These are phyloP conservation scores for Tychaedon coryphoeus DNA, from an alignment of 2,113 vertebrate species.

Conservation along the genomic window DNA sequence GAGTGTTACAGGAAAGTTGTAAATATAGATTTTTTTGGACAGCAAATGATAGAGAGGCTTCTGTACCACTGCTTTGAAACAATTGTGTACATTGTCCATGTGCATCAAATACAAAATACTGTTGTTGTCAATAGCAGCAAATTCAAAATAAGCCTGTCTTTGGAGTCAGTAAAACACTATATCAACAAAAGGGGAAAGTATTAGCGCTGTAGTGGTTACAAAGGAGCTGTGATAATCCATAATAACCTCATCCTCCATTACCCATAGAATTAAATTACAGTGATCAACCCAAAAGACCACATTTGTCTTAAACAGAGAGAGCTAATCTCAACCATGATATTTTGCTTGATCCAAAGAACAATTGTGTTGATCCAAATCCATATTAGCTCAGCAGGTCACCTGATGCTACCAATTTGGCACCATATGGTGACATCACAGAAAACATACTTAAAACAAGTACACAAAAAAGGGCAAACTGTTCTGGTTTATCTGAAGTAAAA, in stretches of 20 bases:
- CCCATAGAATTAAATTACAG: not conserved
- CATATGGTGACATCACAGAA: not conserved
- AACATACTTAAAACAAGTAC: not conserved
- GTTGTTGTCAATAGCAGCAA: not conserved
- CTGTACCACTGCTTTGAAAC: not conserved
- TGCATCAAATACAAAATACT: not conserved
- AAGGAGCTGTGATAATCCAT: not conserved
- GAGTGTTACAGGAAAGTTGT: not conserved
- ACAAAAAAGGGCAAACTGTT: not conserved
- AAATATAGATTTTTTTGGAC: conserved; percentile 2
- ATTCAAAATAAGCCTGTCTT: not conserved
- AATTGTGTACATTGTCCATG: not conserved
- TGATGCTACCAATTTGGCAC: not conserved
- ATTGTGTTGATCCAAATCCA: not conserved
- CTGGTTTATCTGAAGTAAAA: not conserved
- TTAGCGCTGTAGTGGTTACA: not conserved
- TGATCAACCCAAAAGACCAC: not conserved
- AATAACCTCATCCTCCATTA: not conserved
- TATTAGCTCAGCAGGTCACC: not conserved
- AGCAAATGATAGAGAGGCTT: not conserved
- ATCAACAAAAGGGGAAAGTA: not conserved
- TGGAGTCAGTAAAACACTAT: not conserved
- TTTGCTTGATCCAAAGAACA: not conserved
- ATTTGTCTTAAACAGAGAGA: not conserved
- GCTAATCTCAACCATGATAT: not conserved